phyloP scores from a whole-genome alignment of 2,797 vertebrate species.

The Cottoperca gobio region DNA sequence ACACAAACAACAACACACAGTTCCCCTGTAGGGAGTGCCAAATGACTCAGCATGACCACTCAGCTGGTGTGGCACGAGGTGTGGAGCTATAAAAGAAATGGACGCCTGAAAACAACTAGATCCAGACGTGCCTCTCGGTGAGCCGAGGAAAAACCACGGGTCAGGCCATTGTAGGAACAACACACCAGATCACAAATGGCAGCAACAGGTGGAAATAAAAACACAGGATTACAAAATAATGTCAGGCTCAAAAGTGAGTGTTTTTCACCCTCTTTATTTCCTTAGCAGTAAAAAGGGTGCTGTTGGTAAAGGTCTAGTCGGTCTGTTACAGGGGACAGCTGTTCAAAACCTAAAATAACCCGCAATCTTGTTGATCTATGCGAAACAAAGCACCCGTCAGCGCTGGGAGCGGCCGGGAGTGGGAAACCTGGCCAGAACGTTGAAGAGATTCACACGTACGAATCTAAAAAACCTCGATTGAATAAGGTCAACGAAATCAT shows the following conservation, averaged over 20 bases:
- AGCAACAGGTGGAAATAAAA: slow-evolving; percentile 17
- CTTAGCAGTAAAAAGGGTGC: not conserved
- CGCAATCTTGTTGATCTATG: slow-evolving; percentile 67
- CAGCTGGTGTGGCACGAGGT: slow-evolving; percentile 47
- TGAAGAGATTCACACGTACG: slow-evolving; percentile 16
- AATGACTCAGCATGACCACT: slow-evolving; percentile 42
- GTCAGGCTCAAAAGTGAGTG: not conserved
- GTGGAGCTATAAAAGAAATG: slow-evolving; percentile 32
- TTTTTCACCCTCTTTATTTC: slow-evolving; percentile 18
- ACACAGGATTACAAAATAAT: not conserved
- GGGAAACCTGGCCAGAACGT: slow-evolving; percentile 44
- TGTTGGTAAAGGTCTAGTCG: slow-evolving; percentile 43
- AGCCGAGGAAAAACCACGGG: slow-evolving; percentile 13
- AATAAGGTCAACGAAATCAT: slow-evolving; percentile 6
- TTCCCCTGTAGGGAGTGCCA: no score
- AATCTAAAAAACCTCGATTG: not conserved
- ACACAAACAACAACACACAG: no score
- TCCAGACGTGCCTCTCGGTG: slow-evolving; percentile 2
- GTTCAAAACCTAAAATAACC: slow-evolving; percentile 73
- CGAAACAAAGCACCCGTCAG: slow-evolving; percentile 44
- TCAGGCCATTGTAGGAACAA: slow-evolving; percentile 4
- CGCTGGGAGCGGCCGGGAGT: slow-evolving; percentile 23
- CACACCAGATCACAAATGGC: not conserved
- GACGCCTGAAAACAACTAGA: slow-evolving; percentile 6
- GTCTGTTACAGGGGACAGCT: slow-evolving; percentile 64